Evolutionary conservation across 2,797 vertebrate genomes (phyloP), one percentile per base, ranked within the genome.

Genomic region (Cossypha heuglini): DNA sequence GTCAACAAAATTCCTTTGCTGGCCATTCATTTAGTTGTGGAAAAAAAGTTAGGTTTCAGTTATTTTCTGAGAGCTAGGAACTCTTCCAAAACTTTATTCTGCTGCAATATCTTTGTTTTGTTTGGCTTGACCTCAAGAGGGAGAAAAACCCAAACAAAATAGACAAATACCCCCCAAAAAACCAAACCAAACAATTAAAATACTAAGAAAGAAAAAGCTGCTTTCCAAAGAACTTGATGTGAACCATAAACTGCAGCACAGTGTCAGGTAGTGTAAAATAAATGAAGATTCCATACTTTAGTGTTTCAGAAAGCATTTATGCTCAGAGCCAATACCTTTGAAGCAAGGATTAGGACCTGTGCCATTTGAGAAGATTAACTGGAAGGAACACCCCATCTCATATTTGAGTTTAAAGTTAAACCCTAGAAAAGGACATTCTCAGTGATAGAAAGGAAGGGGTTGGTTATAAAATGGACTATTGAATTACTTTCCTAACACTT

Each of bases 291-390:
- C n/a, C 31, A n/a, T 14, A 54, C 7, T 42, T 86, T 28, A 46
- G 40, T 46, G 33, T 91, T 91, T 87, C 29, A 69, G 42, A 82
- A 82, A 11, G 14, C 8, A 40, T 68, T 82, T 78, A 22, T 86
- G 15, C 52, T 90, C 24, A 51, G 48, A 88, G 58, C 31, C 18
- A 52, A 52, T 43, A 63, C 16, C 6, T 88, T 77, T 93, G 64
- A 83, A 80, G 3, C 24, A 57, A 55, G 64, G 64, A 86, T 88
- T 83, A 86, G 40, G 45, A 84, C 29, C 13, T 55, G 29, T 71
- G 64, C 45, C 58, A 86, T 64, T 90, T 88, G 37, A 84, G 55
- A 54, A 96, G 63, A 92, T 55, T 69, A 82, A 46, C 49, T 71
- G 25, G 17, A 66, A 76, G 66, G 63, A 88, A 83, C 3, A 49